Evolutionary conservation across 2,888 invertebrate species (phyloP).

Genomic region (Proisotoma minuta): DNA sequence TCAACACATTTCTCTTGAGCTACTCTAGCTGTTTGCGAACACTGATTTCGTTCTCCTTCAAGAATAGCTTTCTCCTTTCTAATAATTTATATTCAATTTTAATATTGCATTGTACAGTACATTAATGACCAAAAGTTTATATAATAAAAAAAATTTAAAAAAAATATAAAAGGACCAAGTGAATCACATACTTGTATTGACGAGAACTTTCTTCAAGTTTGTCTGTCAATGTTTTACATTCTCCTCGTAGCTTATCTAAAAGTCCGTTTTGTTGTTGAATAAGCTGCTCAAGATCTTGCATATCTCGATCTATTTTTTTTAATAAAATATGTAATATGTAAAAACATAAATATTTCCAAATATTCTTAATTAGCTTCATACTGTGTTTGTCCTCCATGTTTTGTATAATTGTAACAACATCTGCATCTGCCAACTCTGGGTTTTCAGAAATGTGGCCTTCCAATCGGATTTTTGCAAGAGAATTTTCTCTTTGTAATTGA

Average conservation of each 20-base stretch:
- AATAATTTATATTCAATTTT: slow-evolving; percentile 52
- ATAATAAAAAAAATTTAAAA: not conserved
- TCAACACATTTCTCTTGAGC: slow-evolving; percentile 61
- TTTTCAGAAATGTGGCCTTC: slow-evolving; percentile 32
- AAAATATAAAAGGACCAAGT: no score
- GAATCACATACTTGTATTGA: slow-evolving; percentile 76
- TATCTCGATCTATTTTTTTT: slow-evolving; percentile 67
- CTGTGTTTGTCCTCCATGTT: slow-evolving; percentile 80
- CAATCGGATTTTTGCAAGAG: slow-evolving; percentile 50
- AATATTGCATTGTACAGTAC: not conserved
- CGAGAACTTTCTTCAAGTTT: slow-evolving; percentile 82
- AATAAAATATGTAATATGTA: not conserved
- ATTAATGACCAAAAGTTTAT: not conserved
- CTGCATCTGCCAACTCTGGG: slow-evolving; percentile 56
- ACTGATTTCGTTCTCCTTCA: slow-evolving; percentile 60
- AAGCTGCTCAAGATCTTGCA: slow-evolving; percentile 83
- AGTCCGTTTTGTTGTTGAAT: slow-evolving; percentile 86
- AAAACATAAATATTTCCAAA: no score
- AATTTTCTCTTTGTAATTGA: slow-evolving; percentile 69
- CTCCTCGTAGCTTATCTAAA: slow-evolving; percentile 84
- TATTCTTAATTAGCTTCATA: no score
- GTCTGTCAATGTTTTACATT: slow-evolving; percentile 82
- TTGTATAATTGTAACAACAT: slow-evolving; percentile 67
- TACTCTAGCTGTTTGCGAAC: slow-evolving; percentile 60
- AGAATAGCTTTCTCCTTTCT: slow-evolving; percentile 61